phyloP scores from a whole-genome alignment of 2,888 invertebrate genomes.

The Ditula angustiorana region DNA sequence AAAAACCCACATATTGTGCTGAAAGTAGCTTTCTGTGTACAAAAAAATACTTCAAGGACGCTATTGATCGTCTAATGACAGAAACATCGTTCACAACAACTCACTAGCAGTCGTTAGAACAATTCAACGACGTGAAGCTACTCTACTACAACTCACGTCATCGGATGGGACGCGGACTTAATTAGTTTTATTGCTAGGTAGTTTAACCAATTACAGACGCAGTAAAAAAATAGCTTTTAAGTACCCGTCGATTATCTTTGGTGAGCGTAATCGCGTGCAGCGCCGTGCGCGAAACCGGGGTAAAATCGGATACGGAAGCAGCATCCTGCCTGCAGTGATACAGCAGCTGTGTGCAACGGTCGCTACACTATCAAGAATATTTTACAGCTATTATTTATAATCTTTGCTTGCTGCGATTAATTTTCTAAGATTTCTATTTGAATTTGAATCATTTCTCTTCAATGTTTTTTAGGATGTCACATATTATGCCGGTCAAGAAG shows the following conservation, averaged over 20 bases:
- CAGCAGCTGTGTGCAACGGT: not conserved
- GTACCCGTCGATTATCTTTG: not conserved
- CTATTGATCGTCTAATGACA: constrained; percentile 15
- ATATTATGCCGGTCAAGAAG: no score
- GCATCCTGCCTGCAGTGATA: constrained; percentile 31
- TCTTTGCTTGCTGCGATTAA: no score
- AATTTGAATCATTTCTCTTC: no score
- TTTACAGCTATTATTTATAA: not conserved
- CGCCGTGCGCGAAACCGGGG: not conserved
- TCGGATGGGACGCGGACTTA: not conserved
- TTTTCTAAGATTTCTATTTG: no score
- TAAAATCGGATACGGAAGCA: constrained; percentile 31
- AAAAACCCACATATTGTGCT: constrained; percentile 17
- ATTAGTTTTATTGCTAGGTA: constrained; percentile 6
- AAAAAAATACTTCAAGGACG: constrained; percentile 24
- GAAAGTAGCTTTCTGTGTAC: constrained; percentile 19
- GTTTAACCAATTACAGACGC: not conserved
- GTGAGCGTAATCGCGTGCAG: not conserved
- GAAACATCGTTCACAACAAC: constrained; percentile 1
- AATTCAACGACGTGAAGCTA: not conserved
- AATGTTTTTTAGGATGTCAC: no score
- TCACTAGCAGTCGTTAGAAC: constrained; percentile 1
- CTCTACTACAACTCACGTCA: not conserved
- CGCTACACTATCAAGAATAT: not conserved
- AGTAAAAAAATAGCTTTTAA: not conserved